phyloP scores from a whole-genome alignment of 2,113 vertebrate species.

The Nothocercus julius region DNA sequence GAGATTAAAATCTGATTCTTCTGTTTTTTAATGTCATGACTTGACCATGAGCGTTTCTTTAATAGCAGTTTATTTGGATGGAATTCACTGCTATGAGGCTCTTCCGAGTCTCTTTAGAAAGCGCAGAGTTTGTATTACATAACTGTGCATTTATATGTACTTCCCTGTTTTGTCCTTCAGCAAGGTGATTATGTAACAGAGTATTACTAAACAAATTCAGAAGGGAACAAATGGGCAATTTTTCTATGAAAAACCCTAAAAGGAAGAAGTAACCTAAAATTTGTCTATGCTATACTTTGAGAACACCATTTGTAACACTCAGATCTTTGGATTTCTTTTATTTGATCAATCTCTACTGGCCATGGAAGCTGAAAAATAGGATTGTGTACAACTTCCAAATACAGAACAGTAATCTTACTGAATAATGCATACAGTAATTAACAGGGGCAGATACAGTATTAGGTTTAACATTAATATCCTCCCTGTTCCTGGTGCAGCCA shows the following conservation, averaged over 20 bases:
- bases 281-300: not conserved
- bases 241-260: not conserved
- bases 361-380: not conserved
- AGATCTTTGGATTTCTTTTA: not conserved
- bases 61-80: not conserved
- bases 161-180: constrained; percentile 41
- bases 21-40: not conserved
- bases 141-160: not conserved
- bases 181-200: constrained; percentile 5
- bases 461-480: not conserved
- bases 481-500: not conserved
- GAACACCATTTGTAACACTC: not conserved
- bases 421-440: not conserved
- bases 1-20: not conserved
- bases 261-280: not conserved
- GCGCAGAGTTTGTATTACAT: constrained; percentile 16
- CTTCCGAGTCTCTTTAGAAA: constrained; percentile 8
- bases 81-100: constrained; percentile 17
- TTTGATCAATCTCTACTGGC: not conserved
- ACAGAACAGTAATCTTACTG: not conserved
- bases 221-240: not conserved
- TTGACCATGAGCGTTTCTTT: not conserved
- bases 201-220: not conserved
- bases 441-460: not conserved
- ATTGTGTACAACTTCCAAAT: not conserved